phyloP scores from a whole-genome alignment of 2,797 vertebrate genomes.

The Myotis myotis region DNA sequence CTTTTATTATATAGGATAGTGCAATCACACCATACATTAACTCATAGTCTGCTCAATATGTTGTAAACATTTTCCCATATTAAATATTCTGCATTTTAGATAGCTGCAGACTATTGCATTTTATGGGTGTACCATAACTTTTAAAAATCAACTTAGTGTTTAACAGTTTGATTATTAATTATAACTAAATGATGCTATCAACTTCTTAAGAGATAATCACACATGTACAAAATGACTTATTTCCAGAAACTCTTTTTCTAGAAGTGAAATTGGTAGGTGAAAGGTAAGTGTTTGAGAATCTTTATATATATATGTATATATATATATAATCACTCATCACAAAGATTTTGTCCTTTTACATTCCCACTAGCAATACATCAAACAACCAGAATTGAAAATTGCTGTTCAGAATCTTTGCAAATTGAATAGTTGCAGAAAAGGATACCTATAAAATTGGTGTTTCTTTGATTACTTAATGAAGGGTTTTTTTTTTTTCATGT shows the following conservation, averaged over 20 bases:
- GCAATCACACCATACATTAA: neutral
- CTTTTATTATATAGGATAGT: neutral
- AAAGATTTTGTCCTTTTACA: neutral
- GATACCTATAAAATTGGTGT: neutral
- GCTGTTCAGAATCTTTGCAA: neutral
- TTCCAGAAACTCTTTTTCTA: neutral
- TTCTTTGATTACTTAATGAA: slow-evolving; percentile 24
- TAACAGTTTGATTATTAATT: neutral
- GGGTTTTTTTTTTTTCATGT: neutral
- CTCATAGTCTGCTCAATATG: neutral
- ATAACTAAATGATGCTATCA: neutral
- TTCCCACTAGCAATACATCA: neutral
- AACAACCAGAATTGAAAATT: neutral
- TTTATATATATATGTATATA: neutral
- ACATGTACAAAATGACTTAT: neutral
- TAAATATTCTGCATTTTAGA: slow-evolving; percentile 21
- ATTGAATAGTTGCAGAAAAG: neutral
- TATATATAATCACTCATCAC: neutral
- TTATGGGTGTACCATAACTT: neutral
- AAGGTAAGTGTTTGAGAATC: neutral
- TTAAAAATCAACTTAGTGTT: neutral
- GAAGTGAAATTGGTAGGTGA: slow-evolving; percentile 3
- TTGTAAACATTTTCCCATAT: neutral
- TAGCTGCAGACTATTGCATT: neutral
- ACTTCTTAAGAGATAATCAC: neutral